phyloP scores from a whole-genome alignment of 2,113 vertebrate genomes.

The Microcebus murinus region DNA sequence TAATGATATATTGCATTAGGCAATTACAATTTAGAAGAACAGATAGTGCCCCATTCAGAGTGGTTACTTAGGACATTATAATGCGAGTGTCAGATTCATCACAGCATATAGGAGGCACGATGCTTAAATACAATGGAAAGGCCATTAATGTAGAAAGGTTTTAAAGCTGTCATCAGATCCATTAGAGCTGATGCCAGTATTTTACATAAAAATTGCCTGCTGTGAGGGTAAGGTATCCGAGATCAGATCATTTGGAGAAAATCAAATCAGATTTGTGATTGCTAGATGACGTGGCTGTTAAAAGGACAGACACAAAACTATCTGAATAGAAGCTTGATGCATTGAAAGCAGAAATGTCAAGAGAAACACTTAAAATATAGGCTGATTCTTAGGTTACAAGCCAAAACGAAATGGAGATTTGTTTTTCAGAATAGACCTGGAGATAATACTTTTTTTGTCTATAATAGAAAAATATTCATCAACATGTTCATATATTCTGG shows the following conservation, averaged over 20 bases:
- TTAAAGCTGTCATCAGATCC: slow-evolving; percentile 85
- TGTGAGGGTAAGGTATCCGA: slow-evolving; percentile 79
- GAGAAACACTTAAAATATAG: slow-evolving; percentile 39
- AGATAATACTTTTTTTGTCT: slow-evolving; percentile 4
- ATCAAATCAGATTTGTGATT: slow-evolving; percentile 83
- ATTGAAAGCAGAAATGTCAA: slow-evolving; percentile 60
- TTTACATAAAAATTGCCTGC: slow-evolving; percentile 87
- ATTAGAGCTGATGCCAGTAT: slow-evolving; percentile 81
- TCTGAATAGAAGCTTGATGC: slow-evolving; percentile 76
- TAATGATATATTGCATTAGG: slow-evolving; percentile 78
- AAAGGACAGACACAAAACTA: slow-evolving; percentile 72
- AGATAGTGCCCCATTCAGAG: slow-evolving; percentile 79
- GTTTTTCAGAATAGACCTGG: slow-evolving; percentile 52
- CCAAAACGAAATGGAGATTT: slow-evolving; percentile 32
- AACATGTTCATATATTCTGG: not conserved
- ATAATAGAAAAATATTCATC: not conserved
- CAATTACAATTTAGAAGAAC: slow-evolving; percentile 80
- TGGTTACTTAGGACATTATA: slow-evolving; percentile 79
- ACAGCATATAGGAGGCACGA: slow-evolving; percentile 74
- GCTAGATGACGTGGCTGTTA: slow-evolving; percentile 80
- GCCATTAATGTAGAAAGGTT: slow-evolving; percentile 85
- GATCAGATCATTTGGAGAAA: slow-evolving; percentile 81
- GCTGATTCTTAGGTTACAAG: slow-evolving; percentile 24
- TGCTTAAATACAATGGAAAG: slow-evolving; percentile 81
- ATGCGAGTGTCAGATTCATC: slow-evolving; percentile 80